These are phyloP conservation scores for Microplitis manilae DNA, from an alignment of 2,888 invertebrate genomes.

Conservation along the genomic window DNA sequence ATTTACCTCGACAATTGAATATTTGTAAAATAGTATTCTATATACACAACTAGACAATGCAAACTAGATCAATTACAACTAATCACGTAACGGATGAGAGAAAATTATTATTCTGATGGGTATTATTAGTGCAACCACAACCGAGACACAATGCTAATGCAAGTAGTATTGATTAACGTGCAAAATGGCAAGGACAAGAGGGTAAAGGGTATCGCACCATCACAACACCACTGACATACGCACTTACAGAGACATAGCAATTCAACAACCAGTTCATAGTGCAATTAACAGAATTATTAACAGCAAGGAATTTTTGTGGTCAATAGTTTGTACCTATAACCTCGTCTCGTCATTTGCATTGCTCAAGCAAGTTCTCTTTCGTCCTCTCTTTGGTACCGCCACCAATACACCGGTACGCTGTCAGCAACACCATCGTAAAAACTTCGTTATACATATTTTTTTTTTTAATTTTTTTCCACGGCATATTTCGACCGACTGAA, in stretches of 20 bases:
- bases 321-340: constrained; percentile 16
- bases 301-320: constrained; percentile 22
- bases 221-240: not conserved
- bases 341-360: constrained; percentile 22
- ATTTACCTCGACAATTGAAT: not conserved
- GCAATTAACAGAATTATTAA: constrained; percentile 30
- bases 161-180: constrained; percentile 10
- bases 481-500: not conserved
- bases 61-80: constrained; percentile 24
- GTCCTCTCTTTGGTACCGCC: not conserved
- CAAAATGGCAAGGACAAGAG: not conserved
- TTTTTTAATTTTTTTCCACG: not conserved
- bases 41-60: not conserved
- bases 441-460: not conserved
- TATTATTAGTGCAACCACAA: not conserved
- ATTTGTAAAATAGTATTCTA: not conserved
- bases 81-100: constrained; percentile 1
- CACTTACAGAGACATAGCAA: not conserved
- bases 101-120: constrained; percentile 1
- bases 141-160: not conserved
- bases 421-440: not conserved
- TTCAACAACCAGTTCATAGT: not conserved
- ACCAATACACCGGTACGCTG: not conserved
- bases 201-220: not conserved
- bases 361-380: not conserved